Evolutionary conservation across 2,797 vertebrate genomes (phyloP).

Genomic region (Cottoperca gobio): DNA sequence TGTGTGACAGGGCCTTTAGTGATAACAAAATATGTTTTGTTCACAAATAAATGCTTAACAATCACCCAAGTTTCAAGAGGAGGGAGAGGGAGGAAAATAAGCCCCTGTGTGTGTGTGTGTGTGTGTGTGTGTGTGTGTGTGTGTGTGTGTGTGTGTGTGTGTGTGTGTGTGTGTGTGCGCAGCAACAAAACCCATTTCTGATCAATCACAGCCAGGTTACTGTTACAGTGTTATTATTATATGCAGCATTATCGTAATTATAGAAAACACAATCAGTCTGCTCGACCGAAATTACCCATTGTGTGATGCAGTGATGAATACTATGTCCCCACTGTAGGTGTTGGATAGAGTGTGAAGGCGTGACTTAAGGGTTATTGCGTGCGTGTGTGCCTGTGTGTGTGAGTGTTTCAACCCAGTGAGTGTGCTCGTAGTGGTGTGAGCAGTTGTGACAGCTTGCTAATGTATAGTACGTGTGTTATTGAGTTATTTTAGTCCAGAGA

Average conservation of each 20-base stretch:
- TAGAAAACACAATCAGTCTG: constrained; percentile 36
- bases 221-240: constrained; percentile 25
- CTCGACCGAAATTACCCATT: constrained; percentile 37
- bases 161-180: constrained; percentile 4
- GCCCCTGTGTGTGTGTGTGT: too few relatives aligned
- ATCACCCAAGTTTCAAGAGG: too few relatives aligned
- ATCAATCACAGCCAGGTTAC: constrained; percentile 13
- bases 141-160: too few relatives aligned
- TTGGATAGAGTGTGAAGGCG: constrained; percentile 51
- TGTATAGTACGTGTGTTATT: constrained; percentile 52
- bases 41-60: too few relatives aligned
- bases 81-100: too few relatives aligned
- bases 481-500: constrained; percentile 60
- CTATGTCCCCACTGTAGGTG: constrained; percentile 35
- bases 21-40: too few relatives aligned
- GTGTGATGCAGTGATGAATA: constrained; percentile 37
- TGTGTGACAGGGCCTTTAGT: too few relatives aligned
- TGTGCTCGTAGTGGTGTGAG: constrained; percentile 50
- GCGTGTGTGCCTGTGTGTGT: constrained; percentile 9
- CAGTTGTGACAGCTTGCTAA: constrained; percentile 55
- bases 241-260: constrained; percentile 46
- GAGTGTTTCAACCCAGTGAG: constrained; percentile 5
- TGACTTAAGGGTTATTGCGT: constrained; percentile 36
- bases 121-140: too few relatives aligned
- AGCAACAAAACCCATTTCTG: constrained; percentile 13